A percentile compares a stretch with the other conserved stretches of the same genome.
phyloP scores from a whole-genome alignment of 2,113 vertebrate species.

The Menura novaehollandiae region DNA sequence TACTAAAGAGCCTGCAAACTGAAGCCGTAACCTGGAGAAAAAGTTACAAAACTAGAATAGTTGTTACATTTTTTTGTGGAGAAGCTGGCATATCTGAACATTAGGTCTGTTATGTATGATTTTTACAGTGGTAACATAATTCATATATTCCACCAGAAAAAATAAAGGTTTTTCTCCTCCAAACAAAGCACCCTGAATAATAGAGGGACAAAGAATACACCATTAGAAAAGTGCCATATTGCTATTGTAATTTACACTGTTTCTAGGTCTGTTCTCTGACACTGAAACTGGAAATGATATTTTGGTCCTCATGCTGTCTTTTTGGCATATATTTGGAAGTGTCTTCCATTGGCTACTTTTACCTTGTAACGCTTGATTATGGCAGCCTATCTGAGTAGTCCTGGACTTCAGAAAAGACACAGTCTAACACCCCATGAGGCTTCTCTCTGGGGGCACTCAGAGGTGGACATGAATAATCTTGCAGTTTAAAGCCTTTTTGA shows the following conservation, averaged over 20 bases:
- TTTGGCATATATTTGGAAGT: neutral
- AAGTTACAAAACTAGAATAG: neutral
- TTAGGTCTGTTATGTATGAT: neutral
- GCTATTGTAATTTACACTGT: neutral
- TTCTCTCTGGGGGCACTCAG: neutral
- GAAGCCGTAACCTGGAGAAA: neutral
- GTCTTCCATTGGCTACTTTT: neutral
- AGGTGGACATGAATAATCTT: neutral
- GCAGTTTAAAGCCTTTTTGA: neutral
- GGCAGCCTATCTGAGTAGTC: neutral
- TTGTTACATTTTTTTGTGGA: neutral
- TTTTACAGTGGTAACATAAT: neutral
- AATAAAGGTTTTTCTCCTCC: neutral
- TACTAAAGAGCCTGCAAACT: neutral
- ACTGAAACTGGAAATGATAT: neutral
- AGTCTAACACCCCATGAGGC: neutral
- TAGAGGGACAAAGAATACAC: neutral
- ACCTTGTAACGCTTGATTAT: fast-evolving
- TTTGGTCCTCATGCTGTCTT: neutral
- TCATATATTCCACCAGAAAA: neutral
- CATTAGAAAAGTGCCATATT: neutral
- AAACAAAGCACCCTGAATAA: neutral
- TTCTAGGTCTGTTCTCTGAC: neutral
- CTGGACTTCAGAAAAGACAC: neutral
- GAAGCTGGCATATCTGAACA: neutral